Base-by-base conservation (phyloP, 2,113 vertebrate species). In the Charina bottae region DNA sequence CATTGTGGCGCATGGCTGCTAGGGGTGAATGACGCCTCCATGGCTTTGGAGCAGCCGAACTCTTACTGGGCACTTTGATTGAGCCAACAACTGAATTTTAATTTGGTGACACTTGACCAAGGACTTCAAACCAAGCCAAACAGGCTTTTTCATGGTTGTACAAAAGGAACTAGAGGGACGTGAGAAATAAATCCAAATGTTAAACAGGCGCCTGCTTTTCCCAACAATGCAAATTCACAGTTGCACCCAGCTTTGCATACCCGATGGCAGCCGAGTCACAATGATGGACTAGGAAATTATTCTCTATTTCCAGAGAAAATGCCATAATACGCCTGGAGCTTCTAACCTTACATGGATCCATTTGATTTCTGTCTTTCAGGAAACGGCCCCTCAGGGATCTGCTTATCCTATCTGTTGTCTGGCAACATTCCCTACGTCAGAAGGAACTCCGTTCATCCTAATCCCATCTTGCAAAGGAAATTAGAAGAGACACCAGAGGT, bases 331-430 rank as follows among this genome's bases (percentile, higher is more conserved):
- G 19, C 6, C 15, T 21, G 15, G 68, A 2, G 6, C 3, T 2
- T 19, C 6, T 37, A 78, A 78, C 15, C 33, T 37, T 19, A 78
- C 12, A 26, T 11, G 4, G 11, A 46, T 13, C 24, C 58, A 85
- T 62, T 59, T 42, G 15, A 90, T 92, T 83, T 62, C 93, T 84
- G 1, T 89, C 91, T 92, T 93, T 59, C 92, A 98, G 98, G 98
- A 84, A 98, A 98, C 2, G 98, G 98, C 0, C 98, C 98, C 21
- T 98, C 98, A 0, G 98, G 97, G 92, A 98, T 98, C 95, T 98
- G 98, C 92, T 94, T 98, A 17, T 98, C 98, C 2, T 98, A 98
- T 88, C 92, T 98, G 92, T 97, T 98, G 53, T 98, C 98, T 0
- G 98, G 98, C 59, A 96, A 98, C 85, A 95, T 93, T 2, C 98